Evolutionary conservation across 2,888 invertebrate genomes (phyloP).

Genomic region (Acanthosepion pharaonis): DNA sequence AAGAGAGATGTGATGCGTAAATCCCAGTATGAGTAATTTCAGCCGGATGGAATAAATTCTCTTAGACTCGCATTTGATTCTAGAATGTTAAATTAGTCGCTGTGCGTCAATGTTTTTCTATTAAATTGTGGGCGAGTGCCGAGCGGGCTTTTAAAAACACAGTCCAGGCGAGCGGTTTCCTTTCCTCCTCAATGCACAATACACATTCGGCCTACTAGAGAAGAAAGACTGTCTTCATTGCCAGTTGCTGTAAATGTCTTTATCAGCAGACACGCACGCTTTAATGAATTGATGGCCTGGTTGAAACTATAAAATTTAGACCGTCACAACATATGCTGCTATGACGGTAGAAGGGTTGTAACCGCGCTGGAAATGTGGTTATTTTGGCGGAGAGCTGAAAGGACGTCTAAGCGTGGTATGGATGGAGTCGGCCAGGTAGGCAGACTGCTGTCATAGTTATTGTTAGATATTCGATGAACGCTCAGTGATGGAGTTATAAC

Average conservation of each 20-base stretch:
- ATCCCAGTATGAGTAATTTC: neutral
- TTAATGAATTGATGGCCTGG: neutral
- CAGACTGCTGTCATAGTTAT: too few relatives aligned
- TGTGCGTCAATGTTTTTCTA: neutral
- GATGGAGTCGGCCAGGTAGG: too few relatives aligned
- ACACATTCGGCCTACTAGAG: neutral
- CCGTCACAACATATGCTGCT: neutral
- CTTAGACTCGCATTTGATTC: conserved; percentile 12
- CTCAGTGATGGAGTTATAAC: too few relatives aligned
- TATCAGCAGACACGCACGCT: neutral
- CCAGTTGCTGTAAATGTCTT: neutral
- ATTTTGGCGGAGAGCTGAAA: too few relatives aligned
- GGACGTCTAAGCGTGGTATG: too few relatives aligned
- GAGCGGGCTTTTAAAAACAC: neutral
- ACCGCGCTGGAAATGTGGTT: too few relatives aligned
- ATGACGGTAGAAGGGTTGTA: too few relatives aligned
- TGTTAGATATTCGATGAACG: too few relatives aligned
- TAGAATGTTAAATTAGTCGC: neutral
- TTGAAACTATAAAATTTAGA: neutral
- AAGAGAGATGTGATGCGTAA: neutral
- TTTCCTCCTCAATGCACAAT: neutral
- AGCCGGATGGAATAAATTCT: neutral
- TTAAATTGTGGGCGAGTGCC: neutral
- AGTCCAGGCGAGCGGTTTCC: neutral
- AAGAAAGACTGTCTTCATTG: neutral